Conservation (phyloP, 2,888 invertebrate genomes). For the Meganola albula region DNA sequence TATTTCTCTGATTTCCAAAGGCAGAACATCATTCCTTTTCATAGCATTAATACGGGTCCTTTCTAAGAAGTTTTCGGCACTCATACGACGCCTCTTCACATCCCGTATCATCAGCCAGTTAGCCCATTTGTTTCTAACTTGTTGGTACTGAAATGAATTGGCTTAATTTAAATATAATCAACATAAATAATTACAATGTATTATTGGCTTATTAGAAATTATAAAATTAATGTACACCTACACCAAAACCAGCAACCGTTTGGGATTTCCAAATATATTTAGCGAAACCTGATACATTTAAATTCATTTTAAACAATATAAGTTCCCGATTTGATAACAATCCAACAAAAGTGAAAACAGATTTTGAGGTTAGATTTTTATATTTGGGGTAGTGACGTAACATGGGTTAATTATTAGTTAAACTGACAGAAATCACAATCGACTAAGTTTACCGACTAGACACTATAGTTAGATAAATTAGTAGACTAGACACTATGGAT, state of each 20-base stretch:
- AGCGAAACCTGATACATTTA: conserved; percentile 43
- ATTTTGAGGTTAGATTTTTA: not conserved
- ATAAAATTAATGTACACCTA: conserved; percentile 24
- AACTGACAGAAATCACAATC: no score
- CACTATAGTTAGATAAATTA: no score
- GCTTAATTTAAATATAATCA: not conserved
- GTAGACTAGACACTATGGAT: no score
- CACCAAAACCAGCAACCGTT: conserved; percentile 52
- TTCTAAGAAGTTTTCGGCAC: conserved; percentile 85
- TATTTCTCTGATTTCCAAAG: conserved; percentile 86
- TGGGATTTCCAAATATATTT: conserved; percentile 64
- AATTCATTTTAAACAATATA: conserved; percentile 57
- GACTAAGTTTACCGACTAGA: no score
- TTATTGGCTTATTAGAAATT: no score
- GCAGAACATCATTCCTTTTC: conserved; percentile 90
- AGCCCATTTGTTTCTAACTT: conserved; percentile 86
- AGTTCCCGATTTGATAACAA: no score
- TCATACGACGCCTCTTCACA: conserved; percentile 86
- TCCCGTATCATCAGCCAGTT: conserved; percentile 92
- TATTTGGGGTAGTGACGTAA: no score
- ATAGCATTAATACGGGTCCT: conserved; percentile 89
- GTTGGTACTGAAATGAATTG: conserved; percentile 77
- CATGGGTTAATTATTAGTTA: no score
- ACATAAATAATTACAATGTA: not conserved
- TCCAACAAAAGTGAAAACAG: not conserved